Percentiles rank a stretch among this genome's conserved stretches.
Conservation (phyloP, 2,797 vertebrate genomes). For the Echeneis naucrates region DNA sequence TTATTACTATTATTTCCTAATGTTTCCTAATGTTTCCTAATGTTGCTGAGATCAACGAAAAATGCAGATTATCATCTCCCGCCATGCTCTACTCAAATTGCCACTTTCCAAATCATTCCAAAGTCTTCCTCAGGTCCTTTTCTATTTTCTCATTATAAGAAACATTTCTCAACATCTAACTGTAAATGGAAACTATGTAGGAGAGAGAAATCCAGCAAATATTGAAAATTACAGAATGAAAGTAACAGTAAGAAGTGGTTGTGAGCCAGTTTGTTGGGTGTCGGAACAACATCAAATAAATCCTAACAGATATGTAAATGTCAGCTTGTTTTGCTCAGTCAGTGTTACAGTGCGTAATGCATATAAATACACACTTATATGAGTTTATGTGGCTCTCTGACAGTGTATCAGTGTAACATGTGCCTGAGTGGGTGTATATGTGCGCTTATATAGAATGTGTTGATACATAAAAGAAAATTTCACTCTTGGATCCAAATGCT, state of each 20-base stretch:
- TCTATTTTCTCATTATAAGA: not conserved
- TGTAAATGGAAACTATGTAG: not conserved
- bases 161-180: not conserved
- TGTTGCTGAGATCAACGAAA: conserved; percentile 8
- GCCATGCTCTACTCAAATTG: conserved; percentile 1
- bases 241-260: not conserved
- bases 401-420: not conserved
- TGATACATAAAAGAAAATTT: conserved; percentile 2
- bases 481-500: not conserved
- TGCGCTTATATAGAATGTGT: not conserved
- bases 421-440: not conserved
- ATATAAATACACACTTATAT: not conserved
- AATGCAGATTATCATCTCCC: not conserved
- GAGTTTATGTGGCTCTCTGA: conserved; percentile 2
- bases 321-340: conserved; percentile 32
- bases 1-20: conserved; percentile 7
- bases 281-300: conserved; percentile 23
- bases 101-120: not conserved
- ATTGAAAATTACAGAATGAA: conserved; percentile 1
- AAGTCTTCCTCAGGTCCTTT: not conserved
- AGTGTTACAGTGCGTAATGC: conserved; percentile 45
- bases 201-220: not conserved
- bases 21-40: not conserved
- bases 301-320: conserved; percentile 54
- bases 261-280: conserved; percentile 7